A percentile compares a stretch with the other conserved stretches of the same genome.
phyloP scores from a whole-genome alignment of 2,113 vertebrate species.

The Ceuthmochares aereus region DNA sequence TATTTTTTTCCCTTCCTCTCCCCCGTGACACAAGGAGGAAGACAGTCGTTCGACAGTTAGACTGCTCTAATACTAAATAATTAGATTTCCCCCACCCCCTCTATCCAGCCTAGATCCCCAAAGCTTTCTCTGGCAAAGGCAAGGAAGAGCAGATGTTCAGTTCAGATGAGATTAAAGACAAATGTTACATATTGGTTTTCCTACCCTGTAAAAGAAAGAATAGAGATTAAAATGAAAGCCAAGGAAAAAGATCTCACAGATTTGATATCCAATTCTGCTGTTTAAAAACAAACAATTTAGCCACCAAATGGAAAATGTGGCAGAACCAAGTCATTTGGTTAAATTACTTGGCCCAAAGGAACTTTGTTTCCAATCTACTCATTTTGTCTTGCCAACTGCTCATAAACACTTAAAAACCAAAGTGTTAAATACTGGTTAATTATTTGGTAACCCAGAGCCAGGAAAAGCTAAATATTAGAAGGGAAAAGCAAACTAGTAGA shows the following conservation, averaged over 20 bases:
- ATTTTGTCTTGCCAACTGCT: background rate
- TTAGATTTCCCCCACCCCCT: background rate
- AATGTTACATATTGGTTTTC: background rate
- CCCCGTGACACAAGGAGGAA: background rate
- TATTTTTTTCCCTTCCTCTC: background rate
- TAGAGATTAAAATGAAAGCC: background rate
- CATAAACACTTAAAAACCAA: background rate
- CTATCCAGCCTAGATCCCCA: background rate
- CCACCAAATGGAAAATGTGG: background rate
- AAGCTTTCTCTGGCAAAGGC: slow-evolving; percentile 37
- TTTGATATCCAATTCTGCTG: background rate
- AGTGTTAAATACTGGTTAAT: background rate
- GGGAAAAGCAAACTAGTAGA: background rate
- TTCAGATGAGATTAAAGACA: background rate
- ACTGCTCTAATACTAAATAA: background rate
- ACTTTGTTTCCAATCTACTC: background rate
- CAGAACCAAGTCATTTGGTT: background rate
- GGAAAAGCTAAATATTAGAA: background rate
- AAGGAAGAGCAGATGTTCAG: background rate
- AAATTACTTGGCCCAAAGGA: background rate
- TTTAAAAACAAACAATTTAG: background rate
- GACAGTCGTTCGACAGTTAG: background rate
- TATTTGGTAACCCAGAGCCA: background rate
- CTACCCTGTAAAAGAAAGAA: background rate
- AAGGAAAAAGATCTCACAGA: background rate